phyloP scores from a whole-genome alignment of 1,140 invertebrate genomes.

The Nomia melanderi region DNA sequence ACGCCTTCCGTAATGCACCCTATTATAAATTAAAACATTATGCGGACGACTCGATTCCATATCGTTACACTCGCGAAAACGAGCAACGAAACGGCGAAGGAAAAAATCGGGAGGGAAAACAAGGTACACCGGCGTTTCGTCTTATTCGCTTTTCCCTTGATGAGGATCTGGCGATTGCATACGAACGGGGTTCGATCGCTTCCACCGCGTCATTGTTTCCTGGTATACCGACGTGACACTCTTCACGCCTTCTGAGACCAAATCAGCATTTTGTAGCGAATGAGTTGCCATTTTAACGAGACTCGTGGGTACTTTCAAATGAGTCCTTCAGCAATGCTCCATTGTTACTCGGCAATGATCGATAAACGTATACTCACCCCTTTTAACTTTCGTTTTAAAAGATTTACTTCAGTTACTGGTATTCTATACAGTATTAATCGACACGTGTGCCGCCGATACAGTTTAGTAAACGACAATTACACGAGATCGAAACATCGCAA shows the following conservation, averaged over 20 bases:
- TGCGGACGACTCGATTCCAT: constrained; percentile 15
- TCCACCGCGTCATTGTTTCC: constrained; percentile 29
- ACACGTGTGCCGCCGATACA: too few species aligned
- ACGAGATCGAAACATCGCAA: too few species aligned
- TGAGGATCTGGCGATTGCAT: neutral
- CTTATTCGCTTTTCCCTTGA: neutral
- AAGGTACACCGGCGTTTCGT: neutral
- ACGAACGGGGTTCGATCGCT: constrained; percentile 5
- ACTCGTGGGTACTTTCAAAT: neutral
- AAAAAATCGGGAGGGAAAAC: neutral
- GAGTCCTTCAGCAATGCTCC: neutral
- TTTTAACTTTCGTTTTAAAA: too few species aligned
- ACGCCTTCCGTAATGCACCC: constrained; percentile 38
- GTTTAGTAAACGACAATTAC: too few species aligned
- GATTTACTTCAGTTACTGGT: too few species aligned
- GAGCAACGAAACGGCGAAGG: neutral
- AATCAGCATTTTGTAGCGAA: constrained; percentile 5
- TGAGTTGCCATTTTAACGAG: constrained; percentile 22
- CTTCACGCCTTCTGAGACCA: constrained; percentile 8
- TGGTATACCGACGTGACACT: constrained; percentile 3
- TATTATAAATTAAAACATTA: constrained; percentile 44
- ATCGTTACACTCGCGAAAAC: neutral
- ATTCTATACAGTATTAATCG: too few species aligned
- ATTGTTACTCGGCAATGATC: too few species aligned
- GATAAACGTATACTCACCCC: too few species aligned